phyloP scores from a whole-genome alignment of 2,113 vertebrate species.

The Tonatia bakeri region DNA sequence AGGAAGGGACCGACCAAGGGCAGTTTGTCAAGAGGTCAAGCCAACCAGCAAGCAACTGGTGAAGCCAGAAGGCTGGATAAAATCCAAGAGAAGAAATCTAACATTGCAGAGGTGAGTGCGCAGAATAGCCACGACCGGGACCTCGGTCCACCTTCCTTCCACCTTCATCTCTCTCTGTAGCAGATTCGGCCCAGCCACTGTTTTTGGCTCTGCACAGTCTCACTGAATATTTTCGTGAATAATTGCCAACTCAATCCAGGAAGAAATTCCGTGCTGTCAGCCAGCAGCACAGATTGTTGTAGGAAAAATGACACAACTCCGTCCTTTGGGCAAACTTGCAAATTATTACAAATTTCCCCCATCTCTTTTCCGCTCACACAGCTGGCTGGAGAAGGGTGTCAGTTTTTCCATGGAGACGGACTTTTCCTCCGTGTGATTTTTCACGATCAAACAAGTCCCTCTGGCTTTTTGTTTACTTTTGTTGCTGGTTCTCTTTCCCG shows the following conservation, averaged over 20 bases:
- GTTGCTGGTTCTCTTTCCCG: neutral
- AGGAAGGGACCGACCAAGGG: neutral
- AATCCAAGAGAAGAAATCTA: neutral
- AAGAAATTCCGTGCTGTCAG: conserved; percentile 66
- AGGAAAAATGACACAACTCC: conserved; percentile 61
- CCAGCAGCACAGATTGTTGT: conserved; percentile 59
- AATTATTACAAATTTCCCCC: conserved; percentile 56
- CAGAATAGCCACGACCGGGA: fast-evolving
- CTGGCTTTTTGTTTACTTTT: neutral
- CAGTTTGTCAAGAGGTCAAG: neutral
- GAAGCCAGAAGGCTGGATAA: neutral
- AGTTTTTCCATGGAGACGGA: conserved; percentile 52
- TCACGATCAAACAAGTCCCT: neutral
- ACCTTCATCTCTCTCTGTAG: neutral
- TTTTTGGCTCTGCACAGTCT: neutral
- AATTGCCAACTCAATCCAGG: conserved; percentile 21
- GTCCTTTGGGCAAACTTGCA: conserved; percentile 65
- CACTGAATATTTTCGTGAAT: conserved; percentile 43
- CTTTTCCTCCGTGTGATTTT: neutral
- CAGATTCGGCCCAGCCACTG: conserved; percentile 25
- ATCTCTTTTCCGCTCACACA: neutral
- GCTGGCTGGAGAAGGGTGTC: conserved; percentile 45
- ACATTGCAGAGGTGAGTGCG: neutral
- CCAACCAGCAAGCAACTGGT: neutral
- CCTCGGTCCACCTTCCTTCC: neutral